Evolutionary conservation across 1,140 invertebrate species (phyloP).

Genomic region (Dinoponera quadriceps): DNA sequence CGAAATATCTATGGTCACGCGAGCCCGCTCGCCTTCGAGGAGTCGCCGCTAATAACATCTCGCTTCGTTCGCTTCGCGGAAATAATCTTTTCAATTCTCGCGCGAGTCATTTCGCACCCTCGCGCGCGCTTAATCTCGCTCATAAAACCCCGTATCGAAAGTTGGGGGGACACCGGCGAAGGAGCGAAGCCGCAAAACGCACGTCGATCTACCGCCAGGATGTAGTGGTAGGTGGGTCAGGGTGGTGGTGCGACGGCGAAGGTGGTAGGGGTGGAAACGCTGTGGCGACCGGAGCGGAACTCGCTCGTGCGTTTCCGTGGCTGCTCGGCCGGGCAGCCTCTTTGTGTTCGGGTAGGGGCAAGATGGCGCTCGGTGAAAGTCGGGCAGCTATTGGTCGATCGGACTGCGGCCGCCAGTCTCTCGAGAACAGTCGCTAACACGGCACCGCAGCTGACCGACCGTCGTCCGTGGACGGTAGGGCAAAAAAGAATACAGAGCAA

Average conservation of each 20-base stretch:
- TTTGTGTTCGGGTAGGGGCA: constrained; percentile 69
- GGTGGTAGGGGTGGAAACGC: not conserved
- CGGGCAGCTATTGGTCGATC: constrained; percentile 72
- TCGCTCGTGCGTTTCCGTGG: constrained; percentile 66
- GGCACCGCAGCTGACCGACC: constrained; percentile 65
- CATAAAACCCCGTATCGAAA: constrained; percentile 71
- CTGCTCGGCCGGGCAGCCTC: constrained; percentile 64
- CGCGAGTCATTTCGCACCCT: not conserved
- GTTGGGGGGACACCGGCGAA: constrained; percentile 58
- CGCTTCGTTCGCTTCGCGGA: too few relatives aligned
- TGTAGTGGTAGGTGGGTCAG: constrained; percentile 26
- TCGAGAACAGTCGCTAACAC: constrained; percentile 73
- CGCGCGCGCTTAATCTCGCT: constrained; percentile 57
- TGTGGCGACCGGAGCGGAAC: not conserved
- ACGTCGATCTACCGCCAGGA: constrained; percentile 62
- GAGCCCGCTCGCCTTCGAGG: too few relatives aligned
- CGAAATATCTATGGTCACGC: too few relatives aligned
- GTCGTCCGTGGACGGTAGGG: not conserved
- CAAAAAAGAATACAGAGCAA: constrained; percentile 56
- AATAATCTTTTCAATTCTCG: not conserved
- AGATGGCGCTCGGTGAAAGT: constrained; percentile 73
- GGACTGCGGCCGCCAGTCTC: constrained; percentile 72
- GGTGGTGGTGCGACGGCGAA: constrained; percentile 28
- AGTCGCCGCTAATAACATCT: too few relatives aligned
- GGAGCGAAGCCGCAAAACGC: constrained; percentile 66